Conservation (phyloP, 2,797 vertebrate species). For the Hapalemur alaotrensis region DNA sequence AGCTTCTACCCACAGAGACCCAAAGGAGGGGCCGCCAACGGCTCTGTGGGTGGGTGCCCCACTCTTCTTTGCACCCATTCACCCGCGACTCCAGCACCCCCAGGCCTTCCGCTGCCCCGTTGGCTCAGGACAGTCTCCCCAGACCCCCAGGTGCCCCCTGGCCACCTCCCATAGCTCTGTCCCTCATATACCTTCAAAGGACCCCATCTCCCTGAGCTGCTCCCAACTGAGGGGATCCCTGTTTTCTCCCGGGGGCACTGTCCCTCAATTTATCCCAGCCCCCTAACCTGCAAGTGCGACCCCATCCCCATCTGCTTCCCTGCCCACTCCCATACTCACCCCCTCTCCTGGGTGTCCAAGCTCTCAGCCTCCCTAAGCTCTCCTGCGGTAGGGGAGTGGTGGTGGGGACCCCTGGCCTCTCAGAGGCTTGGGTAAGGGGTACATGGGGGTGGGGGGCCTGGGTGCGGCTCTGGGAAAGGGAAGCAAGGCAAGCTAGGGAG, state of each 20-base stretch:
- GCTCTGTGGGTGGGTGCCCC: not conserved
- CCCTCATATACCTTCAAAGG: slow-evolving; percentile 25
- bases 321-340: slow-evolving; percentile 76
- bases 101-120: not conserved
- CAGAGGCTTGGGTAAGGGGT: slow-evolving; percentile 52
- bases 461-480: slow-evolving; percentile 69
- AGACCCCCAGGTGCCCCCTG: not conserved
- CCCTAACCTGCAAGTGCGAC: slow-evolving; percentile 6
- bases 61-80: not conserved
- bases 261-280: slow-evolving; percentile 11
- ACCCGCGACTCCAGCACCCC: not conserved
- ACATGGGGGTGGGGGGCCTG: slow-evolving; percentile 46
- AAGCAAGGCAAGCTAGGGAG: slow-evolving; percentile 78
- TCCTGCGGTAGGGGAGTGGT: slow-evolving; percentile 32
- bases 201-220: slow-evolving; percentile 38
- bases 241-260: not conserved
- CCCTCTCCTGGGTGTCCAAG: slow-evolving; percentile 74
- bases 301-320: slow-evolving; percentile 42
- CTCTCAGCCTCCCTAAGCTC: slow-evolving; percentile 70
- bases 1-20: not conserved
- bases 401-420: slow-evolving; percentile 33
- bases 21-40: not conserved
- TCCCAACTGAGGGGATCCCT: slow-evolving; percentile 3
- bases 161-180: not conserved
- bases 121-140: not conserved